Percentiles rank a stretch among this genome's conserved stretches.
These are phyloP conservation scores for Zeuzera pyrina DNA, from an alignment of 2,888 invertebrate genomes.

Conservation along the genomic window DNA sequence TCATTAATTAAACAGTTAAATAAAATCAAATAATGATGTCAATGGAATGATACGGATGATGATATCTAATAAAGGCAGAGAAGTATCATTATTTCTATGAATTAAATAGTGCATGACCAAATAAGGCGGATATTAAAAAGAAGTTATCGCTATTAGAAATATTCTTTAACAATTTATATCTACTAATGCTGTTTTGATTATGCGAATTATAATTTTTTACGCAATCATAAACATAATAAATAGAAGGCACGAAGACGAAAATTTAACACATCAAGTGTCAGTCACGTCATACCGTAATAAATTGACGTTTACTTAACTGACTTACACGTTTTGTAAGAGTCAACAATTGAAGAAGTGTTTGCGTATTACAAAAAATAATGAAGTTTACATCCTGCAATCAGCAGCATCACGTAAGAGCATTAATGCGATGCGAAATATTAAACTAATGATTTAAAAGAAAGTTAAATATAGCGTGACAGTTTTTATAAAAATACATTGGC, in stretches of 20 bases:
- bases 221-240: constrained; percentile 22
- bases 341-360: constrained; percentile 23
- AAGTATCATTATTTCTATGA: constrained; percentile 16
- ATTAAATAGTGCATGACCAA: constrained; percentile 35
- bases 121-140: constrained; percentile 33
- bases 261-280: constrained; percentile 4
- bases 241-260: constrained; percentile 1
- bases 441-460: constrained; percentile 7
- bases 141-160: constrained; percentile 23
- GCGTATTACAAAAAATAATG: constrained; percentile 21
- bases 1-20: neutral
- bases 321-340: constrained; percentile 24
- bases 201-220: constrained; percentile 19
- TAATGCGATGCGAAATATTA: constrained; percentile 18
- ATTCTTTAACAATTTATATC: constrained; percentile 34
- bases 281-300: constrained; percentile 28
- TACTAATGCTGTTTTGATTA: constrained; percentile 65
- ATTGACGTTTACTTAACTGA: constrained; percentile 34
- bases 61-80: constrained; percentile 7
- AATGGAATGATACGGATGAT: neutral
- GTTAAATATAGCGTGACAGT: constrained; percentile 15
- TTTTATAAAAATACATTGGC: constrained; percentile 10
- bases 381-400: constrained; percentile 20
- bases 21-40: neutral
- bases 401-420: constrained; percentile 1